Evolutionary conservation across 1,140 invertebrate species (phyloP).

Genomic region (Calephelis nemesis): DNA sequence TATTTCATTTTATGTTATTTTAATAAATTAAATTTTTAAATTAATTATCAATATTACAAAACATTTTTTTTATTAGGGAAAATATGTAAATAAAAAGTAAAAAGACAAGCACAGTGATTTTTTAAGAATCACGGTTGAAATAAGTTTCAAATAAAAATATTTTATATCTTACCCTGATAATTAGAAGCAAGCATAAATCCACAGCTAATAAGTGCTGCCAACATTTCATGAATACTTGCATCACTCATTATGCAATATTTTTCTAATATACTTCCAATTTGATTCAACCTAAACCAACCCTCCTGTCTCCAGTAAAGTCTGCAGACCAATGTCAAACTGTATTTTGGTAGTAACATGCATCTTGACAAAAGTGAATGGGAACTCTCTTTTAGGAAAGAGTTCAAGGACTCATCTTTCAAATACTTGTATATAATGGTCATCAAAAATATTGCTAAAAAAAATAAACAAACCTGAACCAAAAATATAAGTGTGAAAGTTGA

Average conservation of each 20-base stretch:
- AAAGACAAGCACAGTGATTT: not conserved
- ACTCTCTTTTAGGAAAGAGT: constrained; percentile 35
- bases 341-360: constrained; percentile 35
- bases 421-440: constrained; percentile 49
- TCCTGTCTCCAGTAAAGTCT: constrained; percentile 55
- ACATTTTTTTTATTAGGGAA: not conserved
- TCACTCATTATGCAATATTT: constrained; percentile 34
- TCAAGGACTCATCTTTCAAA: constrained; percentile 38
- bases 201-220: constrained; percentile 36
- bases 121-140: not conserved
- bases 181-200: constrained; percentile 29
- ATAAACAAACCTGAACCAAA: constrained; percentile 6
- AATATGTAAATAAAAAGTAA: not conserved
- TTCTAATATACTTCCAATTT: constrained; percentile 33
- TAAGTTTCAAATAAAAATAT: constrained; percentile 18
- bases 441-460: constrained; percentile 50
- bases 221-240: constrained; percentile 30
- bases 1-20: too few relatives aligned
- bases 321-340: constrained; percentile 49
- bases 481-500: constrained; percentile 20
- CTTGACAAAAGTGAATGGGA: constrained; percentile 39
- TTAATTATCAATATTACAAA: too few relatives aligned
- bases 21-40: too few relatives aligned
- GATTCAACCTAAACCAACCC: constrained; percentile 45
- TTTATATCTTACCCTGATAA: constrained; percentile 30